Evolutionary conservation across 2,888 invertebrate species (phyloP), one percentile per base, ranked within the genome.

Genomic region (Erebia aethiops): DNA sequence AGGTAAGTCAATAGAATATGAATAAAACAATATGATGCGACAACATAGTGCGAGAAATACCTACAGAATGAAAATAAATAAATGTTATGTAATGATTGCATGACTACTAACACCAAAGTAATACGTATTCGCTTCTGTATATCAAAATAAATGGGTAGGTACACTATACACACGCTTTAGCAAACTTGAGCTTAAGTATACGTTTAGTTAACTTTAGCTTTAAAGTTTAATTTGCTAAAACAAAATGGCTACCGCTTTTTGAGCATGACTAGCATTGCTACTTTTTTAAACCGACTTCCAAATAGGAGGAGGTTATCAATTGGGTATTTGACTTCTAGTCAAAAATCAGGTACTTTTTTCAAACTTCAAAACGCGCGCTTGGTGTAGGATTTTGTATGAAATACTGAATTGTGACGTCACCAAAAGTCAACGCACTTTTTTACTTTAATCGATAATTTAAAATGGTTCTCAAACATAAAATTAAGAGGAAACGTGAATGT

Each of bases 61-160:
- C 26, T 18, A 70, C 65, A 52, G 56, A 58, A 51, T 13, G 67
- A 56, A 54, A 52, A 26, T n/a, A 67, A 2, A 11, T 63, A 66
- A 26, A 60, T 70, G 69, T 74, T 70, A 71, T 57, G 71, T 71
- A 68, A 71, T 72, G 74, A 75, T 41, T 43, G 77, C 77, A 76
- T 76, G 77, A 69, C 52, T 73, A 73, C 64, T 76, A 71, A 75
- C 71, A 52, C 52, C 71, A 66, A 67, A 51, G 67, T 60, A 14
- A 9, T 21, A 46, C 18, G 21, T 21, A 18, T 21, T 46, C 35
- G 64, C 51, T 16, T 63, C 26, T 54, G 52, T 57, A 14, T 57
- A 57, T 13, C 9, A n/a, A 52, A 26, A n/a, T n/a, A 49, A 51
- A 18, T 51, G 26, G 49, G 63, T 46, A 5, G 21, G 13, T 18